Conservation (phyloP, 2,888 invertebrate genomes). For the Acanthosepion pharaonis region DNA sequence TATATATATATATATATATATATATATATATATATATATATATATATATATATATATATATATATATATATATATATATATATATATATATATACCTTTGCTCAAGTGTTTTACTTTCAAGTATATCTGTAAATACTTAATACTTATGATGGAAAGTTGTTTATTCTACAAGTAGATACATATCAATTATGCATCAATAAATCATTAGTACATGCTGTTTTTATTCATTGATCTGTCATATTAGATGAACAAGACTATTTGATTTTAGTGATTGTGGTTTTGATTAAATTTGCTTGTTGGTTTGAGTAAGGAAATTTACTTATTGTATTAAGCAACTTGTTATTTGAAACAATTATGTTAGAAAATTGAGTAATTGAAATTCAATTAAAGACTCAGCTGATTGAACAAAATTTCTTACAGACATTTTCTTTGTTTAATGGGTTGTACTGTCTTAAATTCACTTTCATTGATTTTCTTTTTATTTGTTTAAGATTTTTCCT, state of each 20-base stretch:
- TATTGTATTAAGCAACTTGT: neutral
- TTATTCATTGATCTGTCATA: conserved; percentile 7
- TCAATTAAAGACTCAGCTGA: neutral
- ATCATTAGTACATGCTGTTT: neutral
- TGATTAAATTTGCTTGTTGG: neutral
- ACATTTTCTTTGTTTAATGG: conserved; percentile 22
- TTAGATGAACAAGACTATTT: neutral
- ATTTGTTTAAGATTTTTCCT: neutral
- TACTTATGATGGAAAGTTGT: no score
- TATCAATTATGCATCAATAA: neutral
- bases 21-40: no score
- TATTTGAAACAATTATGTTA: conserved; percentile 1
- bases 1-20: no score
- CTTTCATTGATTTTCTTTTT: neutral
- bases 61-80: no score
- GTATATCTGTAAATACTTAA: neutral
- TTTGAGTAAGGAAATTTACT: neutral
- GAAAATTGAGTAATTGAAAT: neutral
- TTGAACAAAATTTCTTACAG: neutral
- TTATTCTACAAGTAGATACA: neutral
- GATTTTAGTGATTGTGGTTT: neutral
- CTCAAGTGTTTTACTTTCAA: neutral
- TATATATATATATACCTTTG: neutral
- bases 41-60: no score
- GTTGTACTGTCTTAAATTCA: neutral